These are phyloP conservation scores for Rhabdomys dilectus DNA, from an alignment of 2,113 vertebrate species.

Conservation along the genomic window DNA sequence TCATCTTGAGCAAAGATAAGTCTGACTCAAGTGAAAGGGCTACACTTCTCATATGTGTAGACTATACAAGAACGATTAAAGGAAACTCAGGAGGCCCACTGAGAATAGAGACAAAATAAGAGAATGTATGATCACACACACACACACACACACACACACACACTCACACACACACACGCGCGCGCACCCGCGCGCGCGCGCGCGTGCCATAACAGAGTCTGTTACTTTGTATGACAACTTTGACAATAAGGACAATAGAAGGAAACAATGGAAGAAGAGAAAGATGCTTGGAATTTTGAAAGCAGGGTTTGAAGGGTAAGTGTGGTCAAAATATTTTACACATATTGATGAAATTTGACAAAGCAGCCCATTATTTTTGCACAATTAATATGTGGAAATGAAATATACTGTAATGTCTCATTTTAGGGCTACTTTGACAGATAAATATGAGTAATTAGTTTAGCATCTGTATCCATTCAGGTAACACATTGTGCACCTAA, in stretches of 20 bases:
- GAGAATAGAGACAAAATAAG: no score
- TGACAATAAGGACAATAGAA: neutral
- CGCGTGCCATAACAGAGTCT: neutral
- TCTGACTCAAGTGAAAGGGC: neutral
- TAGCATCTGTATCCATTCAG: neutral
- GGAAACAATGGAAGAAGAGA: neutral
- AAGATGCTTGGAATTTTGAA: neutral
- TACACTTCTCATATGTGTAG: neutral
- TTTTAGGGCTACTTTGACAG: neutral
- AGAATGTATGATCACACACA: neutral
- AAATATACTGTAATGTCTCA: neutral
- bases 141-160: no score
- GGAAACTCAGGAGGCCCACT: neutral
- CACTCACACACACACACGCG: no score
- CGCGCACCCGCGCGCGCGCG: no score
- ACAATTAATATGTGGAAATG: neutral
- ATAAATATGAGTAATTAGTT: neutral
- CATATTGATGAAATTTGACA: neutral
- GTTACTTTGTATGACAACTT: neutral
- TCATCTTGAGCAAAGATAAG: neutral
- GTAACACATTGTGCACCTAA: neutral
- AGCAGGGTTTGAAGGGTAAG: neutral
- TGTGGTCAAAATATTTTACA: neutral
- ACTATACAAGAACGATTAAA: neutral
- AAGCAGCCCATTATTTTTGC: neutral